A percentile compares a stretch with the other conserved stretches of the same genome.
Conservation (phyloP, 1,140 invertebrate genomes). For the Dinoponera quadriceps region DNA sequence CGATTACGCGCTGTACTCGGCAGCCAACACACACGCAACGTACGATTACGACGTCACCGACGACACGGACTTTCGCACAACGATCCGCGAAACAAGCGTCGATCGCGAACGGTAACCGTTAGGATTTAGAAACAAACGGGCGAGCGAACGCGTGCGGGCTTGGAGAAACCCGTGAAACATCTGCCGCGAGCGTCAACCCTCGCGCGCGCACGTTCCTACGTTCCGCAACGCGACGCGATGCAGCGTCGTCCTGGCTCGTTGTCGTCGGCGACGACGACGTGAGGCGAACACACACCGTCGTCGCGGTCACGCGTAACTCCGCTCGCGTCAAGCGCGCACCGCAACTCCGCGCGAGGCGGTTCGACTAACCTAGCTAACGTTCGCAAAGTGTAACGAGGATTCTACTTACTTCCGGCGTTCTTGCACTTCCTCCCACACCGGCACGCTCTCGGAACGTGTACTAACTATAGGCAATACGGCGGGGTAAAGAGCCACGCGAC, state of each 20-base stretch:
- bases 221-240: not conserved
- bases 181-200: not conserved
- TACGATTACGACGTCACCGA: not conserved
- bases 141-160: not conserved
- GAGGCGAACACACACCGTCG: conserved; percentile 11
- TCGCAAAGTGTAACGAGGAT: conserved; percentile 55
- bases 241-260: not conserved
- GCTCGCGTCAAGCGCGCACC: not conserved
- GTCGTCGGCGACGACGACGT: conserved; percentile 31
- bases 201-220: not conserved
- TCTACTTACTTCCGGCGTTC: conserved; percentile 55
- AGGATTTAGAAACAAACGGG: too few relatives aligned
- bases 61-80: not conserved
- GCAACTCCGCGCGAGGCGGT: not conserved
- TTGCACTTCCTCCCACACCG: conserved; percentile 6
- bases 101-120: not conserved
- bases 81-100: not conserved
- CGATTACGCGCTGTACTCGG: not conserved
- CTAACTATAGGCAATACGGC: conserved; percentile 17
- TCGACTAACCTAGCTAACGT: conserved; percentile 38
- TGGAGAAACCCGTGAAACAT: not conserved
- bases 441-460: conserved; percentile 19
- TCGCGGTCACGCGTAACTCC: conserved; percentile 4
- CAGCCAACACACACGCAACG: not conserved
- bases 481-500: conserved; percentile 51